Conservation (phyloP, 2,888 invertebrate species). For the Drosophila nigritarsus region DNA sequence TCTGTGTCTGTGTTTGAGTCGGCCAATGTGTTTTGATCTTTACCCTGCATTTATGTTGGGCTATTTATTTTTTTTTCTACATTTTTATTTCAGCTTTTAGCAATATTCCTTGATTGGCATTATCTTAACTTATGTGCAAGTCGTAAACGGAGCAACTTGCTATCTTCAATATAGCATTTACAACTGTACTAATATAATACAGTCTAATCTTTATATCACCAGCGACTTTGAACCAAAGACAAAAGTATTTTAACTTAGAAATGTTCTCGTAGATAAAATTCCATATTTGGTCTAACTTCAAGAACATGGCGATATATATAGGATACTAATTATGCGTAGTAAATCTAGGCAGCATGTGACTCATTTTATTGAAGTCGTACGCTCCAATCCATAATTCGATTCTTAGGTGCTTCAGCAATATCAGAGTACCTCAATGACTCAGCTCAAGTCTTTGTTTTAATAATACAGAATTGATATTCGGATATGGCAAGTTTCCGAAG, state of each 20-base stretch:
- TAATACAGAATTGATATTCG: neutral
- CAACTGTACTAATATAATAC: constrained; percentile 66
- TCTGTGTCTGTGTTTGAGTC: constrained; percentile 19
- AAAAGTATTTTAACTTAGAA: constrained; percentile 3
- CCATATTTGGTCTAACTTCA: constrained; percentile 12
- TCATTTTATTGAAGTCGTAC: constrained; percentile 52
- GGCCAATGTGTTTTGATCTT: constrained; percentile 57
- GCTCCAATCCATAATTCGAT: constrained; percentile 23
- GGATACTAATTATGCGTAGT: constrained; percentile 7
- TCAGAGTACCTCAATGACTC: constrained; percentile 63
- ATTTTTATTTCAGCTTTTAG: constrained; percentile 2
- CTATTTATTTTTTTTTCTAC: constrained; percentile 15
- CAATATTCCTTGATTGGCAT: constrained; percentile 32
- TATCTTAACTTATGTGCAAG: constrained; percentile 45
- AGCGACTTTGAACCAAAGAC: constrained; percentile 56
- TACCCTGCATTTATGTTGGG: constrained; percentile 44
- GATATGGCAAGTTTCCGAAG: constrained; percentile 19
- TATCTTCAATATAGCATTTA: constrained; percentile 73
- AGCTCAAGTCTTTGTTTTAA: constrained; percentile 17
- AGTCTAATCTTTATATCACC: constrained; percentile 67
- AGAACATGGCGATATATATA: constrained; percentile 1
- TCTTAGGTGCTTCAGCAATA: constrained; percentile 45
- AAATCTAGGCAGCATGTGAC: constrained; percentile 52
- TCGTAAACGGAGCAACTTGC: constrained; percentile 51
- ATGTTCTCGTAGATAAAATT: constrained; percentile 59